Evolutionary conservation across 2,888 invertebrate genomes (phyloP), one percentile per base, ranked within the genome.

Genomic region (Nemotelus nigrinus): DNA sequence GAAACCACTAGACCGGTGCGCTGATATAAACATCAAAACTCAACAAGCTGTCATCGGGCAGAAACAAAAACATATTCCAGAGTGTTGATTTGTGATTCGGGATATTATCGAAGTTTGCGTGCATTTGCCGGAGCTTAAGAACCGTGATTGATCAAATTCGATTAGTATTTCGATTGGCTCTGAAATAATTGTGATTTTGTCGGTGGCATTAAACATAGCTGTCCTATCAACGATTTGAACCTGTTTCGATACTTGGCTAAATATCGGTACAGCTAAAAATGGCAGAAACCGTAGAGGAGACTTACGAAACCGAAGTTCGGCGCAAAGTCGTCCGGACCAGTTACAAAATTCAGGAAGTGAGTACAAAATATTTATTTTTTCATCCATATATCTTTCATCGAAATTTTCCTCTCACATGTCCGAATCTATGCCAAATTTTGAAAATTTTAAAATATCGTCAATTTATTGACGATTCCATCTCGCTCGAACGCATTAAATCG

Each of bases 291-390:
- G 87, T 86, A 25, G 86, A 87, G 81, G 86, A 86, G 81, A 85
- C 85, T 65, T 79, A 64, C 75, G 79, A 79, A 74, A 85, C 87
- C 50, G 83, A 86, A 80, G 84, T 87, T 5, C 85, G 84, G 55
- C 85, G 87, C 77, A 87, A 87, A 81, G 85, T 85, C 77, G 87
- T 87, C 10, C 84, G 85, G 68, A 86, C 86, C 48, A 81, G 81
- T 78, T 80, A 79, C 50, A 81, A 81, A 79, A 82, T 82, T 76
- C 78, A 82, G 79, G 82, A 82, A 81, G 82, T 82, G 78, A 81
- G 82, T 82, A 81, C 50, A 76, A 72, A 57, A 72, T 10, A 71
- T 43, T 6, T 71, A 45, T 71, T 71, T 55, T 71, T 67, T 7
- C 67, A 64, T 3, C 70, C 6, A 70, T 70, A 74, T 43, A 4